A percentile compares a stretch with the other conserved stretches of the same genome.
phyloP scores from a whole-genome alignment of 1,140 invertebrate genomes.

The Potamilus streckersoni region DNA sequence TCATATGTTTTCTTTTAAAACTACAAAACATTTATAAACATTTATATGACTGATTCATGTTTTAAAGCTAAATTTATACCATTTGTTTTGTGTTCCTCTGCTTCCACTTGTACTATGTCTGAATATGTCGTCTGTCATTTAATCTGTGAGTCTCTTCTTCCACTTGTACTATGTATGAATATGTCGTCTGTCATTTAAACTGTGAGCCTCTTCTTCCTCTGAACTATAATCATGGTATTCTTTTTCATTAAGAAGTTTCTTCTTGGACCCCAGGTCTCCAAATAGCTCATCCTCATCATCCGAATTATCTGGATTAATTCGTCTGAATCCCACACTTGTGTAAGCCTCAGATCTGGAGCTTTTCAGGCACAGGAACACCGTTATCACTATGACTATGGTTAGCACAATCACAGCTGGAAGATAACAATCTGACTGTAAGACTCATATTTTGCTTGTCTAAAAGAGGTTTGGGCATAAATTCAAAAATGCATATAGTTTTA shows the following conservation, averaged over 20 bases:
- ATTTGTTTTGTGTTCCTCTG: slow-evolving; percentile 15
- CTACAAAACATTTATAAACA: too few species aligned
- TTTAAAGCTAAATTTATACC: not conserved
- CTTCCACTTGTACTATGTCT: slow-evolving; percentile 5
- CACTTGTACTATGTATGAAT: slow-evolving; percentile 1
- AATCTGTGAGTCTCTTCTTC: slow-evolving; percentile 17
- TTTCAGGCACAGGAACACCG: slow-evolving; percentile 24
- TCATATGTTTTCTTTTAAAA: too few species aligned
- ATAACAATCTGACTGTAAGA: not conserved
- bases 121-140: slow-evolving; percentile 6
- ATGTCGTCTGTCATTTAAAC: slow-evolving; percentile 11
- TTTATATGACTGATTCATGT: too few species aligned
- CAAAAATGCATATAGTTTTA: too few species aligned
- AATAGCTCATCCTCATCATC: slow-evolving; percentile 26
- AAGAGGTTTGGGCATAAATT: too few species aligned
- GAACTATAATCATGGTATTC: slow-evolving; percentile 22
- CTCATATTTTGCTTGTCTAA: too few species aligned
- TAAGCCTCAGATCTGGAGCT: slow-evolving; percentile 15
- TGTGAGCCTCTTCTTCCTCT: slow-evolving; percentile 16
- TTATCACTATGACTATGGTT: slow-evolving; percentile 21
- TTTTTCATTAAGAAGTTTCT: slow-evolving; percentile 6
- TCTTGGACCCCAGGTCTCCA: slow-evolving; percentile 15
- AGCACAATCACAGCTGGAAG: slow-evolving; percentile 27
- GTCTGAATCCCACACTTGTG: slow-evolving; percentile 20
- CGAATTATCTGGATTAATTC: slow-evolving; percentile 18